Evolutionary conservation across 2,113 vertebrate species (phyloP), one percentile per base, ranked within the genome.

Genomic region (Acinonyx jubatus): DNA sequence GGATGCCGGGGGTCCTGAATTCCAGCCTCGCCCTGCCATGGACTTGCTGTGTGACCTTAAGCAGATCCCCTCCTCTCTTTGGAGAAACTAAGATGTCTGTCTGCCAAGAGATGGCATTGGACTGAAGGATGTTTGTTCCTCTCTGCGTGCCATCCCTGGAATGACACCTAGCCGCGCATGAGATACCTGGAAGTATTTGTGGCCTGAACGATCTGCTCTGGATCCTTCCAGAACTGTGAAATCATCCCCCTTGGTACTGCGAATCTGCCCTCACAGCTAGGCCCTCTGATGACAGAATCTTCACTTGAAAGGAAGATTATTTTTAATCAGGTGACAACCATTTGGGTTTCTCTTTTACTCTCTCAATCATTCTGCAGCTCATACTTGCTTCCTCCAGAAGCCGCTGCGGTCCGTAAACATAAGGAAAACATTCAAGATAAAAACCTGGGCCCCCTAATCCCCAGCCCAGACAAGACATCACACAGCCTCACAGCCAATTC

Each of bases 401-500:
- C 29, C 18, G 15, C 36, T 41, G 48, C 14, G 10, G 18, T 50
- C 69, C 52, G 36, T 71, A 76, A 95, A 57, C 50, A 78, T 61
- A 95, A 63, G 55, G 76, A 88, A 84, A 93, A 57, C 69, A 84
- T 89, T 65, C 36, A 13, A 83, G n/a, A 85, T 57, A 65, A 88
- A 94, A 92, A 33, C 29, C 25, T 50, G 25, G n/a, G 68, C 65
- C 36, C 33, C 85, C 25, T 94, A 96, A 83, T 93, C 55, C 69
- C 57, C 33, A 86, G 33, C 23, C n/a, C 41, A 89, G 65, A 76
- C 66, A 73, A 81, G 65, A 91, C 45, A 91, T 96, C 38, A 50
- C 85, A 91, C 31, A 95, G 21, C 57, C 88, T 95, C 74, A 79
- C 41, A 68, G 61, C 25, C 50, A 89, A 92, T 91, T 80, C 89